These are phyloP conservation scores for Trematocara zebra DNA, from an alignment of 2,113 vertebrate species.

Conservation along the genomic window DNA sequence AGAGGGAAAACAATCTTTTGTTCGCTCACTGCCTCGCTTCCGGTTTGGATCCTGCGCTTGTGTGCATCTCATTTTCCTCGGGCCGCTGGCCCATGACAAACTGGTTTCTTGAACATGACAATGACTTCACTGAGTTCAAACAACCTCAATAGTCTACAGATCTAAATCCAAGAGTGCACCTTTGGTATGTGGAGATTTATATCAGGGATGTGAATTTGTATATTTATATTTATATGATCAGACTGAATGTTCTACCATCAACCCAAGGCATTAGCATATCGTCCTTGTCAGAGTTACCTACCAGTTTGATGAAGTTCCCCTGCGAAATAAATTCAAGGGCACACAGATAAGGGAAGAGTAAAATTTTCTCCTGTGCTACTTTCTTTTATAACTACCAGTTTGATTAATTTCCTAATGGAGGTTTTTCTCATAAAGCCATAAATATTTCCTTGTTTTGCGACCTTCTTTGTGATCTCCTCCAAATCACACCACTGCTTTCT, in stretches of 20 bases:
- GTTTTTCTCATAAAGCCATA: neutral
- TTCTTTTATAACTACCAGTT: neutral
- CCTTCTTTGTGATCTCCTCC: neutral
- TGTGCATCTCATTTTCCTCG: neutral
- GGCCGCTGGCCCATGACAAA: neutral
- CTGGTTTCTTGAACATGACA: neutral
- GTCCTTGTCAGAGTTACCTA: conserved; percentile 78
- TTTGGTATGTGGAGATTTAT: neutral
- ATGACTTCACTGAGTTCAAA: neutral
- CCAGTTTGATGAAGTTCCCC: conserved; percentile 58
- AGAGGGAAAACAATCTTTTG: neutral
- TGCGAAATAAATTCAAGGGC: neutral
- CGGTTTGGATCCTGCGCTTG: neutral
- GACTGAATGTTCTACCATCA: neutral
- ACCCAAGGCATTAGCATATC: conserved; percentile 69
- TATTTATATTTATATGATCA: neutral
- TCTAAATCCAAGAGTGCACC: neutral
- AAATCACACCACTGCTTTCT: neutral
- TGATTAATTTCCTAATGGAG: conserved; percentile 1
- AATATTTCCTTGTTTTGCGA: neutral
- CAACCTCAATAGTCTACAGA: neutral
- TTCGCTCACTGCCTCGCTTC: fast-evolving
- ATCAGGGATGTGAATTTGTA: neutral
- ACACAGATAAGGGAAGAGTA: too few relatives aligned
- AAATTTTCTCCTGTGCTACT: neutral